Evolutionary conservation across 2,888 invertebrate genomes (phyloP), one percentile per base, ranked within the genome.

Genomic region (Andrena marginata): DNA sequence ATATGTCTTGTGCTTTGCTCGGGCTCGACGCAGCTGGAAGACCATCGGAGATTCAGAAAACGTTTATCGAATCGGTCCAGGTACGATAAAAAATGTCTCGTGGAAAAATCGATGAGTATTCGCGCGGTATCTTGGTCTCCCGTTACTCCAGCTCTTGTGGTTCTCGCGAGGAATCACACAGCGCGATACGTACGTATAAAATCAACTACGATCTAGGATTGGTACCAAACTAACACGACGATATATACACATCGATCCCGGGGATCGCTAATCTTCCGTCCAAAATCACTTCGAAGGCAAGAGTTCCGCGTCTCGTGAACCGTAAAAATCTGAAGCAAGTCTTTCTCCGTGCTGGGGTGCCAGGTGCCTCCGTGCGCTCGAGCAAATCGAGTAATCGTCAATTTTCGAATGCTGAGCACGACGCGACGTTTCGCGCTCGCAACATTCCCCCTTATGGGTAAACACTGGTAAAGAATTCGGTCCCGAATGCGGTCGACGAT

Each of bases 291-390:
- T 84, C 76, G 63, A 87, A 87, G 85, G 87, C 87, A 87, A 85
- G 60, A 75, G 69, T 67, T 23, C 49, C 48, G 54, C 48, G 42
- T 54, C 26, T 26, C 42, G n/a, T 5, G 13, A 10, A 63, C 29
- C 42, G 48, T 49, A 7, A 16, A 29, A 63, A 42, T 13, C 42
- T 42, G 64, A 70, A 49, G 54, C 56, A 59, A 31, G 54, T 71
- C 80, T 86, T 87, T 84, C 86, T 84, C 86, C 86, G 86, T 84
- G 86, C 86, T 60, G 56, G 51, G 54, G 63, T 73, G 80, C 59
- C 76, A 35, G 74, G 60, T 72, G 69, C 48, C 31, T 51, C 49
- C 20, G 68, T 49, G 69, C 65, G 82, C 64, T 68, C 70, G 68
- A 74, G 26, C 63, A 49, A 82, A 71, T 16, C n/a, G 10, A 49